Conservation (phyloP, 2,113 vertebrate species). For the Megaceryle torquata region DNA sequence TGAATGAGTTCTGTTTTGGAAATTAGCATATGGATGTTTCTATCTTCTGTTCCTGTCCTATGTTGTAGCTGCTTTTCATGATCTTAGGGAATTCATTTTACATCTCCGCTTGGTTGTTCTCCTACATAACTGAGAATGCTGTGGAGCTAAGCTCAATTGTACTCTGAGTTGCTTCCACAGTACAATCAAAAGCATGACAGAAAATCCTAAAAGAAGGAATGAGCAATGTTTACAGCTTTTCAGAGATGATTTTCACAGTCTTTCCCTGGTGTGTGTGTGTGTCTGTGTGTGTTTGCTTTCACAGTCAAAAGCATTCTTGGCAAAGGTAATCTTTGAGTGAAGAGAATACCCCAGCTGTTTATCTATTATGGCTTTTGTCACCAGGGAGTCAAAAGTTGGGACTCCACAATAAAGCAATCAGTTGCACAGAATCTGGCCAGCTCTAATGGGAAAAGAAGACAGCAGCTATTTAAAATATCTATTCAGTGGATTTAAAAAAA, state of each 20-base stretch:
- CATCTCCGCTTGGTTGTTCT: background rate
- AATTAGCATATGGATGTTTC: background rate
- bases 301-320: constrained; percentile 53
- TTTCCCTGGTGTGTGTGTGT: background rate
- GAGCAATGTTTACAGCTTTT: background rate
- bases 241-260: constrained; percentile 18
- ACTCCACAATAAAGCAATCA: constrained; percentile 34
- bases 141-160: background rate
- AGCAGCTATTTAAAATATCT: background rate
- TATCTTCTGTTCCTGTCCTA: background rate
- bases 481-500: background rate
- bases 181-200: background rate
- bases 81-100: background rate
- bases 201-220: background rate
- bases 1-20: background rate
- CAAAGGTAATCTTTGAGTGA: constrained; percentile 16
- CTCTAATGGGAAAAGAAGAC: background rate
- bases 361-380: constrained; percentile 32
- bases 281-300: constrained; percentile 12
- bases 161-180: background rate
- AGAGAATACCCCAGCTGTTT: constrained; percentile 36
- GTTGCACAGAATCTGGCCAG: constrained; percentile 1
- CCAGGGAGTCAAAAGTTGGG: constrained; percentile 42
- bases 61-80: background rate
- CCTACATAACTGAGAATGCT: background rate